Conservation (phyloP, 1,140 invertebrate species). For the Bombyx mandarina region DNA sequence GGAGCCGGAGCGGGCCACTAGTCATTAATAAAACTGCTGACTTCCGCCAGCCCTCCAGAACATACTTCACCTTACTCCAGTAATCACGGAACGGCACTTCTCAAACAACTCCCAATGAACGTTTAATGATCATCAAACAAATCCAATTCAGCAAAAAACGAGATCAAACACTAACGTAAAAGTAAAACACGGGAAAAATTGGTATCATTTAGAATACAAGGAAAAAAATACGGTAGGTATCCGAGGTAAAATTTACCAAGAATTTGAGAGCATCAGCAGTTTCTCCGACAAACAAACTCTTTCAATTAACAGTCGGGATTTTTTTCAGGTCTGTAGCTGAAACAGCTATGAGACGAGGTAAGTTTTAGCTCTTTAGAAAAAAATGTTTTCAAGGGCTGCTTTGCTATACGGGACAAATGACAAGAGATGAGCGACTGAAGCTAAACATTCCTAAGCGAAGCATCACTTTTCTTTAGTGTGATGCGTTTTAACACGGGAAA, state of each 20-base stretch:
- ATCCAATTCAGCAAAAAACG: not conserved
- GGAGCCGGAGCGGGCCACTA: too few species aligned
- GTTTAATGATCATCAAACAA: not conserved
- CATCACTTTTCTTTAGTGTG: too few species aligned
- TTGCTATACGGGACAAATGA: conserved; percentile 12
- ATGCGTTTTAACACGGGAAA: too few species aligned
- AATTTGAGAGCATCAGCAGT: conserved; percentile 25
- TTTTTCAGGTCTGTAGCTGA: conserved; percentile 27
- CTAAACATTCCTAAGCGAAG: too few species aligned
- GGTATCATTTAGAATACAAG: too few species aligned
- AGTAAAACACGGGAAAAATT: too few species aligned
- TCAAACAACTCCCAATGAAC: not conserved
- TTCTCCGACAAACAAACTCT: conserved; percentile 28
- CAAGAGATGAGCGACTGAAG: not conserved
- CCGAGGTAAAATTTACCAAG: not conserved
- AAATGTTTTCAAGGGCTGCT: conserved; percentile 27
- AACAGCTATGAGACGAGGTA: conserved; percentile 24
- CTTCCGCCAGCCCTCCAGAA: too few species aligned
- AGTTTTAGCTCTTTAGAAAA: conserved; percentile 43
- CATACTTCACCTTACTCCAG: too few species aligned
- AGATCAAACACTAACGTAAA: too few species aligned
- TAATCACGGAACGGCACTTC: too few species aligned
- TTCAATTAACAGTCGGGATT: conserved; percentile 33
- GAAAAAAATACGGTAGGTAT: not conserved
- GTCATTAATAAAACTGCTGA: too few species aligned